phyloP scores from a whole-genome alignment of 2,113 vertebrate species.

The Progne subis region DNA sequence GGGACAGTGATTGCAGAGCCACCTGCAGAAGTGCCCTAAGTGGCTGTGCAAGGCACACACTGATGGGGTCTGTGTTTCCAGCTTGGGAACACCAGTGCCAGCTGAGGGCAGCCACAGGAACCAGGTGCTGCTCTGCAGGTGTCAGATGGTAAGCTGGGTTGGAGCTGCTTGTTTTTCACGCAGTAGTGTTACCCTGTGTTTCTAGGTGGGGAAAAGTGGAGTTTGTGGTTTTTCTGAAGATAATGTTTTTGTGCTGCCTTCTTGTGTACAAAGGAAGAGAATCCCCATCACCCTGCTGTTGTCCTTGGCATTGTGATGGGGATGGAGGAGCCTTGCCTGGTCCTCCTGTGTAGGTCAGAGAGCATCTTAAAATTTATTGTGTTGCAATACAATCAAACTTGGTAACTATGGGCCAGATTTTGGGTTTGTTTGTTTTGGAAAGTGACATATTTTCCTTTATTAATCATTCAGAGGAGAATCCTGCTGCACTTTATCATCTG shows the following conservation, averaged over 20 bases:
- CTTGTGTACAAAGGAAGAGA: not conserved
- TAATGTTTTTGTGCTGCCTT: not conserved
- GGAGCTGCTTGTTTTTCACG: not conserved
- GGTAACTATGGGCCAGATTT: not conserved
- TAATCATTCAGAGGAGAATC: not conserved
- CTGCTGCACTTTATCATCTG: not conserved
- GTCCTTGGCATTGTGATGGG: not conserved
- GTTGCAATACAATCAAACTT: not conserved
- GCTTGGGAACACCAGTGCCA: not conserved
- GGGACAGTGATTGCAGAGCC: not conserved
- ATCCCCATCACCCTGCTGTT: not conserved
- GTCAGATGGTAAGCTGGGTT: not conserved
- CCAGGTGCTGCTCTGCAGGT: not conserved
- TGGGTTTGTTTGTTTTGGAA: not conserved
- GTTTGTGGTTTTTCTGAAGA: not conserved
- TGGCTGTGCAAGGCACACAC: not conserved
- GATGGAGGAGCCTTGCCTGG: not conserved
- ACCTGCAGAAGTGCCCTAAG: not conserved
- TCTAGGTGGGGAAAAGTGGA: not conserved
- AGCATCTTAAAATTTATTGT: not conserved
- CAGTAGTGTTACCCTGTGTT: accelerated
- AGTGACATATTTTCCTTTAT: not conserved
- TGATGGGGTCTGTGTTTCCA: not conserved
- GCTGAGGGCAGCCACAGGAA: accelerated
- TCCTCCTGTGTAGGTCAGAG: not conserved